Evolutionary conservation across 2,113 vertebrate species (phyloP).

Genomic region (Otus sunia): DNA sequence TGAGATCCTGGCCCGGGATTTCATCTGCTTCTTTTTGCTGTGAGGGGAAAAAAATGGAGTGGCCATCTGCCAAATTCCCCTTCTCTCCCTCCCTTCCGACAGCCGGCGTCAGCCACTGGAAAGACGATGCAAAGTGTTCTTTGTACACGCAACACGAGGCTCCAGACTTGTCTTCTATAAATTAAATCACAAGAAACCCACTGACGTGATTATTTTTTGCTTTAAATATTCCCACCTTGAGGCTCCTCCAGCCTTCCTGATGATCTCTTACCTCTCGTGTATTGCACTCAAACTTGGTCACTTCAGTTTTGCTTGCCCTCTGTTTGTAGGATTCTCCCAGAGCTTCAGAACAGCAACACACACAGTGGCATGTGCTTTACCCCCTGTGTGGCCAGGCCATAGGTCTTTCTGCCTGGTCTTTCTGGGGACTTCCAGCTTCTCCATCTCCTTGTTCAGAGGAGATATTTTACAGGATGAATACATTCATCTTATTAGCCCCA

Average conservation of each 20-base stretch:
- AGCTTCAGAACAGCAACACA: neutral
- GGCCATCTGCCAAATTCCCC: neutral
- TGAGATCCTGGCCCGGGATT: neutral
- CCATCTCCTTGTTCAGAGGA: neutral
- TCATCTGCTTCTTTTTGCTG: neutral
- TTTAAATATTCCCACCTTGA: neutral
- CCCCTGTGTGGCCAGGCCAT: rapidly evolving
- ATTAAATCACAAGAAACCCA: neutral
- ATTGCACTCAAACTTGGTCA: neutral
- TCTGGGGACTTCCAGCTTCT: neutral
- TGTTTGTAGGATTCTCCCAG: neutral
- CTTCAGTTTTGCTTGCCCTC: neutral
- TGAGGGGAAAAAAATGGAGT: neutral
- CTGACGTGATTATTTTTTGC: neutral
- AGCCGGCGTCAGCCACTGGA: neutral
- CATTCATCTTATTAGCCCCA: neutral
- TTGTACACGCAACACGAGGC: rapidly evolving
- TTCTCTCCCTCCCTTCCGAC: neutral
- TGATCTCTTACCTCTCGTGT: neutral
- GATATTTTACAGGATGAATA: neutral
- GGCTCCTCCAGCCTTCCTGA: neutral
- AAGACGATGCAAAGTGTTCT: neutral
- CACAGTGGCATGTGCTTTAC: rapidly evolving
- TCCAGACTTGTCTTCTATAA: neutral
- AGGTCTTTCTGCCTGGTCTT: neutral